Percentiles rank a stretch among this genome's conserved stretches.
These are phyloP conservation scores for Cepaea nemoralis DNA, from an alignment of 1,140 invertebrate genomes.

Conservation along the genomic window DNA sequence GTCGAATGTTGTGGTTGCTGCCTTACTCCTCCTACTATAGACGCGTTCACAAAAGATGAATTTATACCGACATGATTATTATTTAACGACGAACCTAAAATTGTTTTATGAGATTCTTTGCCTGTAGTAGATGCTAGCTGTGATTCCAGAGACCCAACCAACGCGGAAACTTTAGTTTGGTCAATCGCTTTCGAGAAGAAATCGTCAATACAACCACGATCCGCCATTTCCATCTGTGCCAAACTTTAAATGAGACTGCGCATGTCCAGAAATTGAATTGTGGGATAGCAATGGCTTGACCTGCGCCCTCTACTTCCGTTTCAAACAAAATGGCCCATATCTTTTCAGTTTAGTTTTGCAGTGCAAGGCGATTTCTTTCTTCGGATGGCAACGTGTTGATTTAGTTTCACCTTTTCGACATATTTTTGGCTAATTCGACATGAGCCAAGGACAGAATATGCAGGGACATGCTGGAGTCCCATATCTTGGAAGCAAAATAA, in stretches of 20 bases:
- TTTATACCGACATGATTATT: constrained; percentile 63
- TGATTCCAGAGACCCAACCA: constrained; percentile 87
- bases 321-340: constrained; percentile 56
- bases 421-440: constrained; percentile 36
- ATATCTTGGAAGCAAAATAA: constrained; percentile 99
- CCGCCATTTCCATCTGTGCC: constrained; percentile 88
- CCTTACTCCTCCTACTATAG: neutral
- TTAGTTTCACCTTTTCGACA: neutral
- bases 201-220: constrained; percentile 93
- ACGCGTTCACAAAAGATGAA: constrained; percentile 51
- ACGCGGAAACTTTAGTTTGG: constrained; percentile 87
- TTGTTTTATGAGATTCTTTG: constrained; percentile 71
- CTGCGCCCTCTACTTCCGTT: constrained; percentile 42
- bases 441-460: constrained; percentile 59
- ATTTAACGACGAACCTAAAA: constrained; percentile 62
- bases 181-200: constrained; percentile 91
- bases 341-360: constrained; percentile 38
- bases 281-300: constrained; percentile 58
- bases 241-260: constrained; percentile 77
- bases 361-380: too few species aligned
- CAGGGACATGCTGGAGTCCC: constrained; percentile 54
- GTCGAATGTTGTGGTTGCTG: constrained; percentile 14
- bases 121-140: constrained; percentile 79
- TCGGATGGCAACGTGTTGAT: neutral
- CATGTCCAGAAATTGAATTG: constrained; percentile 66